Base-by-base conservation (phyloP, 2,797 vertebrate species). In the Falco cherrug region DNA sequence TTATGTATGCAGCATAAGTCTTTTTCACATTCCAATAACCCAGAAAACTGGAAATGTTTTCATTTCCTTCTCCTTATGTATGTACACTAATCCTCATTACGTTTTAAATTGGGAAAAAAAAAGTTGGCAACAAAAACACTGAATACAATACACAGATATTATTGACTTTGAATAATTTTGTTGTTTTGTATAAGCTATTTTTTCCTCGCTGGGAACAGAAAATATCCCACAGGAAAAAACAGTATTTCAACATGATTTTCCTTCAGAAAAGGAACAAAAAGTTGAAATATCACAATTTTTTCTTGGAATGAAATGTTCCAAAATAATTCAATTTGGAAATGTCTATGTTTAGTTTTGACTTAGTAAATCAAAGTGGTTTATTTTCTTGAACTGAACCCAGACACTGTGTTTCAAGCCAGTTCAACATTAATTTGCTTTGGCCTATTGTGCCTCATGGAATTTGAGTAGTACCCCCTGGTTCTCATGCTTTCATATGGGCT, bases 291-390 rank as follows among this genome's bases (percentile, higher is more conserved):
- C 41, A 70, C 51, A 50, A 80, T 87, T 89, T 94, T 84, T 90
- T 88, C 74, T 74, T 47, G 67, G 70, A 65, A 89, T 61, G 8
- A 90, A 89, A 87, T 51, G 81, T 93, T 92, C 78, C 45, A 80
- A 94, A 95, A 92, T 93, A 96, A 96, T 90, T 95, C 75, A 77
- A 41, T 95, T 93, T 89, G 53, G 78, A 93, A 93, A 94, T 22
- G 71, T 56, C 92, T 93, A 61, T 81, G 50, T 96, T 94, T 92
- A 94, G 61, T 85, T 94, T 91, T 68, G 35, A 83, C 81, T 85
- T 80, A 80, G 64, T 96, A 90, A 95, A 94, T 97, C 81, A 75
- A 91, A 95, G 57, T 19, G 50, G 4, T 91, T 94, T 75, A 84
- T 90, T 94, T 95, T 68, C 81, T 96, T 89, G 93, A 93, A 87